Conservation (phyloP, 2,888 invertebrate genomes). For the Megalurothrips usitatus region DNA sequence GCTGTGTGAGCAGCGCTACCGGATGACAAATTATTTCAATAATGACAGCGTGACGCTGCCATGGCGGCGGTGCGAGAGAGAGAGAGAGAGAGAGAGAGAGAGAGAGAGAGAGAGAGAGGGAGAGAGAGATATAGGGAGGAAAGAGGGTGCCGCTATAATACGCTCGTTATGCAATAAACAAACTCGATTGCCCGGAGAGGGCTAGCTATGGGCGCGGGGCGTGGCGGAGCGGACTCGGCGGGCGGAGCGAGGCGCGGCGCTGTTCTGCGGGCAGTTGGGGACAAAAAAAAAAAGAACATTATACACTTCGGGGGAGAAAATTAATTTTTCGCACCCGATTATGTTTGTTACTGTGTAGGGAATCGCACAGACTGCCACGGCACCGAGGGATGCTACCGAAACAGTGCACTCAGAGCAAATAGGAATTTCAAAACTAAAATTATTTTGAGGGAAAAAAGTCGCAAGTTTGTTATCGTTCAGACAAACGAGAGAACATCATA, state of each 20-base stretch:
- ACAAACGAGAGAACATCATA: too few species aligned
- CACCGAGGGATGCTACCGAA: too few species aligned
- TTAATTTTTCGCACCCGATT: too few species aligned
- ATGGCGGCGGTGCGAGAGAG: background rate
- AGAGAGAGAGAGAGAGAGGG: background rate
- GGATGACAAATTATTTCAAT: conserved; percentile 25
- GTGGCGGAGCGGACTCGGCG: background rate
- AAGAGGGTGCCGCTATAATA: conserved; percentile 19
- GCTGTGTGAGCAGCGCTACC: background rate
- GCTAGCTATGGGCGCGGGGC: background rate
- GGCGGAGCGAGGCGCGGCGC: background rate
- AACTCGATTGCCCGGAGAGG: background rate
- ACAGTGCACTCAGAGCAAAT: too few species aligned
- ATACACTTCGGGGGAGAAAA: too few species aligned
- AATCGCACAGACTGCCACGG: too few species aligned
- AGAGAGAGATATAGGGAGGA: background rate
- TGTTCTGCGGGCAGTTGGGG: too few species aligned
- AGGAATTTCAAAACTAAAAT: too few species aligned
- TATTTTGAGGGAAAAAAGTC: too few species aligned
- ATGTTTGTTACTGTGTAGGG: too few species aligned
- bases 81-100: background rate
- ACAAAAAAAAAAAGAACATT: too few species aligned
- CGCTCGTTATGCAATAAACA: conserved; percentile 22
- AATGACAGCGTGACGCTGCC: conserved; percentile 21
- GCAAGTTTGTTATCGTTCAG: too few species aligned